Conservation (phyloP, 1,140 invertebrate genomes). For the Tigriopus japonicus region DNA sequence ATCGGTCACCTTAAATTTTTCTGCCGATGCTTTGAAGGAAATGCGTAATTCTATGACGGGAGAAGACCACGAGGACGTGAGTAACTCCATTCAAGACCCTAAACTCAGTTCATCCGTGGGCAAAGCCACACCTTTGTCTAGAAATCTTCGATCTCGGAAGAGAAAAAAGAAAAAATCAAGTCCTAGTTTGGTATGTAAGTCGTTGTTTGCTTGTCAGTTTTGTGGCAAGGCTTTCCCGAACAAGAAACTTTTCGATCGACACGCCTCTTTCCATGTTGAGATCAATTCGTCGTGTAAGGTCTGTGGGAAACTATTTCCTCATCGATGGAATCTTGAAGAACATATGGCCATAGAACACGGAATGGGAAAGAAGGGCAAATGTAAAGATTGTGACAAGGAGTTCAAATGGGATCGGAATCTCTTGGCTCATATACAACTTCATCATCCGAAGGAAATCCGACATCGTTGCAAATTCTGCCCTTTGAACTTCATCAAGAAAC, state of each 20-base stretch:
- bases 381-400: constrained; percentile 2
- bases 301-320: background rate
- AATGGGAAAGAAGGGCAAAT: background rate
- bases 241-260: background rate
- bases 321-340: constrained; percentile 1
- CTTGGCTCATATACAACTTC: background rate
- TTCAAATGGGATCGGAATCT: constrained; percentile 7
- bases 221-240: background rate
- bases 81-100: background rate
- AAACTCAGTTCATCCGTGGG: too few species aligned
- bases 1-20: constrained; percentile 9
- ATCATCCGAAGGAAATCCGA: constrained; percentile 9
- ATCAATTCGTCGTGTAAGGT: background rate
- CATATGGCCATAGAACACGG: background rate
- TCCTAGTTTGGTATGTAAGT: background rate
- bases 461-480: constrained; percentile 5
- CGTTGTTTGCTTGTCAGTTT: background rate
- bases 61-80: background rate
- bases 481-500: constrained; percentile 11
- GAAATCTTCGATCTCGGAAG: too few species aligned
- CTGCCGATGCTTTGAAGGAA: constrained; percentile 8
- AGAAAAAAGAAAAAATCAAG: too few species aligned
- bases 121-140: too few species aligned
- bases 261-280: background rate
- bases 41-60: constrained; percentile 6